Conservation (phyloP, 1,140 invertebrate genomes). For the Drepana arcuata region DNA sequence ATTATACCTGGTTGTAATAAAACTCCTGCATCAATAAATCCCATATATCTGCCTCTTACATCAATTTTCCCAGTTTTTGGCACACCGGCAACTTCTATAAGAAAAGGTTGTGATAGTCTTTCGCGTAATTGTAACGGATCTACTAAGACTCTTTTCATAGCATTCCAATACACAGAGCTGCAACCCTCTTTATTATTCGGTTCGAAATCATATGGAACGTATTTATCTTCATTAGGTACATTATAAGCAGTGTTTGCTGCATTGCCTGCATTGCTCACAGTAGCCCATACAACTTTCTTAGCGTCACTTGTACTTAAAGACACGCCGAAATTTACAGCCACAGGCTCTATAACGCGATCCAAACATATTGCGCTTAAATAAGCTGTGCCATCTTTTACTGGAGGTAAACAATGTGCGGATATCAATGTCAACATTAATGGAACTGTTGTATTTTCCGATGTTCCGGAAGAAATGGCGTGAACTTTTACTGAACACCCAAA, state of each 20-base stretch:
- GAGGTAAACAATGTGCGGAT: constrained; percentile 49
- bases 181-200: constrained; percentile 19
- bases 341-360: constrained; percentile 24
- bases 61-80: constrained; percentile 48
- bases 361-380: constrained; percentile 40
- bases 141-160: constrained; percentile 44
- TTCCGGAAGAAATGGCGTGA: constrained; percentile 10
- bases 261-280: constrained; percentile 30
- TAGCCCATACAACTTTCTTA: constrained; percentile 42
- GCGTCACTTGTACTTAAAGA: constrained; percentile 30
- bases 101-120: constrained; percentile 30
- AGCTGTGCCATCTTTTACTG: constrained; percentile 39
- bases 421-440: constrained; percentile 47
- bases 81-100: constrained; percentile 51
- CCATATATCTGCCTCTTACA: constrained; percentile 47
- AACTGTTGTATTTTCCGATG: constrained; percentile 14
- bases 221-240: constrained; percentile 38
- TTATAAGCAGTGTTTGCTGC: constrained; percentile 31
- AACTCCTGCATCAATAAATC: constrained; percentile 38
- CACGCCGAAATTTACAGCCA: constrained; percentile 43
- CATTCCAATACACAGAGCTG: constrained; percentile 49
- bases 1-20: constrained; percentile 42
- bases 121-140: constrained; percentile 24
- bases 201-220: constrained; percentile 30
- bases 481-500: constrained; percentile 23